Evolutionary conservation across 2,797 vertebrate species (phyloP).

Genomic region (Hylomyscus alleni): DNA sequence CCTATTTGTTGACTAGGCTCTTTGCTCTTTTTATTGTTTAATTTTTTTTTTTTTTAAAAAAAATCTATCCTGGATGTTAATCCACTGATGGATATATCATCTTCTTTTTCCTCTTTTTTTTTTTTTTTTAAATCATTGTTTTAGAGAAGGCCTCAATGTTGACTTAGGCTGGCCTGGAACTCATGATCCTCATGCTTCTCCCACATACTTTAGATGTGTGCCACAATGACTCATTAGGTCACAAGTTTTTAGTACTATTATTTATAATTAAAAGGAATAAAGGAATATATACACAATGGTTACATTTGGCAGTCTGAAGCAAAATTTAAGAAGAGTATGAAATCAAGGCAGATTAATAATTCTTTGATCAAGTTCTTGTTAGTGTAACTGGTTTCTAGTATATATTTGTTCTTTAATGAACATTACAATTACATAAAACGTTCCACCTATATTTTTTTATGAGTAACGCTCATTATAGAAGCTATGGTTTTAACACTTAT

Average conservation of each 20-base stretch:
- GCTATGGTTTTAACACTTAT: neutral
- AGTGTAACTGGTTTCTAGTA: neutral
- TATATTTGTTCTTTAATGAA: slow-evolving; percentile 7
- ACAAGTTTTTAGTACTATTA: neutral
- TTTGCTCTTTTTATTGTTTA: neutral
- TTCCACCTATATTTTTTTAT: neutral
- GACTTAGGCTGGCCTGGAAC: neutral
- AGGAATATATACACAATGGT: neutral
- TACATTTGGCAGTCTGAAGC: neutral
- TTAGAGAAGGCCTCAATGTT: neutral
- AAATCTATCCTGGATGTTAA: neutral
- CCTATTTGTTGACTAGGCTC: neutral
- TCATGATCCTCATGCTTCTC: neutral
- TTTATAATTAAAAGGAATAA: neutral
- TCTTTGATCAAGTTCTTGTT: neutral
- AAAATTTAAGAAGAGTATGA: neutral
- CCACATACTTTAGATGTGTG: neutral
- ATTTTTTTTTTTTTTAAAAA: neutral
- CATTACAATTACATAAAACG: neutral
- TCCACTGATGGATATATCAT: neutral
- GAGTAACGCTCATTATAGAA: neutral
- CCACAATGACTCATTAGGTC: neutral
- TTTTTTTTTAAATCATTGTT: neutral
- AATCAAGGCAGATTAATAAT: neutral
- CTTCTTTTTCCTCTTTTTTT: no score